Evolutionary conservation across 1,140 invertebrate genomes (phyloP), one percentile per base, ranked within the genome.

Genomic region (Ylistrum balloti): DNA sequence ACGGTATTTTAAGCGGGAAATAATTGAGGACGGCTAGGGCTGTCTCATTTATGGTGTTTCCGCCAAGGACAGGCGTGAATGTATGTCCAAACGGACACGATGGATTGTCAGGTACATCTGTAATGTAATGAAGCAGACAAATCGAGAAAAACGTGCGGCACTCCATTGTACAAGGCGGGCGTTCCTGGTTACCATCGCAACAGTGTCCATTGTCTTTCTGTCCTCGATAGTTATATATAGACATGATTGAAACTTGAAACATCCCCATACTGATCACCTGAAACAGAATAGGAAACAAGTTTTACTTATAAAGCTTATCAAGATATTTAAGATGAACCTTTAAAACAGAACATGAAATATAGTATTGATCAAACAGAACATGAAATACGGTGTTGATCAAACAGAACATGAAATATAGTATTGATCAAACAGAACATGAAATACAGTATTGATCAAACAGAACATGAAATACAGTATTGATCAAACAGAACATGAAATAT

Each of bases 61-160:
- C 88, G 2, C 92, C 92, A 10, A 93, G 87, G 11, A 93, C 89
- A 3, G 91, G 93, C 0, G 92, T 93, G 41, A 91, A 41, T 11
- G 88, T 89, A 22, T 85, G 88, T 33, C 93, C 93, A 56, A 92
- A 93, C 33, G 93, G 93, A 89, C 93, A 93, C 13, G 41, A 48
- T 13, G 86, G 89, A 35, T 48, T 86, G 10, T 86, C 32, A n/a
- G 92, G 92, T 28, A 93, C 45, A 33, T 90, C 89, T 11, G 89
- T 90, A 33, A 92, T 90, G 33, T 92, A 90, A 34, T 93, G 93
- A 74, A 92, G 90, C n/a, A 93, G 86, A 86, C 93, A 93, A 20
- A 93, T 88, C 20, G 88, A 85, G 48, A 93, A 90, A 56, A 93
- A 93, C 28, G 91, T 93, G 33, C 91, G 88, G 48, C 93, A 93